Evolutionary conservation across 2,888 invertebrate genomes (phyloP).

Genomic region (Anticlea derivata): DNA sequence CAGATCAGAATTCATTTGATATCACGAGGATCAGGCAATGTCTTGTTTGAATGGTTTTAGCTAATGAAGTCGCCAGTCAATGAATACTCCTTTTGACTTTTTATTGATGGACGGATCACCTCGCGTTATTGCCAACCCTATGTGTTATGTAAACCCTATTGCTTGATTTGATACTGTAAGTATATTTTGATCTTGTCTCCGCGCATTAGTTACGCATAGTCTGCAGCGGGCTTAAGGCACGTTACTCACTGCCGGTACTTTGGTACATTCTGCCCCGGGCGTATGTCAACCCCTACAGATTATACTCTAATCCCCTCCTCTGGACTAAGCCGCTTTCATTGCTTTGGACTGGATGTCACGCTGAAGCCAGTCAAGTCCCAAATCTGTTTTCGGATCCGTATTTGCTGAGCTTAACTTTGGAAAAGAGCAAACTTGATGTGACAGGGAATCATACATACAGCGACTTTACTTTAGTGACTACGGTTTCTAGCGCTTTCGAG

Average conservation of each 20-base stretch:
- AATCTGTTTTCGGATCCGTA: conserved; percentile 62
- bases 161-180: too few relatives aligned
- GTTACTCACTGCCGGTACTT: conserved; percentile 29
- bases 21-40: not conserved
- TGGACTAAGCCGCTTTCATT: conserved; percentile 77
- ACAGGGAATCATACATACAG: too few relatives aligned
- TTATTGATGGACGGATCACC: too few relatives aligned
- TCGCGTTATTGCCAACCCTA: too few relatives aligned
- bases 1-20: not conserved
- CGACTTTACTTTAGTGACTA: too few relatives aligned
- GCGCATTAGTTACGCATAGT: conserved; percentile 4
- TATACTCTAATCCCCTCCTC: conserved; percentile 77
- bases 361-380: conserved; percentile 72
- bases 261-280: conserved; percentile 51
- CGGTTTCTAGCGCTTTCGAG: too few relatives aligned
- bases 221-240: conserved; percentile 12
- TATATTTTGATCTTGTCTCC: too few relatives aligned
- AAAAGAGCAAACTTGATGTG: conserved; percentile 4
- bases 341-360: conserved; percentile 68
- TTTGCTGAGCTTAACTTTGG: conserved; percentile 14
- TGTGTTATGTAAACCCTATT: too few relatives aligned
- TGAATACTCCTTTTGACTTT: too few relatives aligned
- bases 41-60: not conserved
- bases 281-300: conserved; percentile 78
- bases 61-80: too few relatives aligned